Evolutionary conservation across 2,888 invertebrate genomes (phyloP), one percentile per base, ranked within the genome.

Genomic region (Rhynchonema sp.): DNA sequence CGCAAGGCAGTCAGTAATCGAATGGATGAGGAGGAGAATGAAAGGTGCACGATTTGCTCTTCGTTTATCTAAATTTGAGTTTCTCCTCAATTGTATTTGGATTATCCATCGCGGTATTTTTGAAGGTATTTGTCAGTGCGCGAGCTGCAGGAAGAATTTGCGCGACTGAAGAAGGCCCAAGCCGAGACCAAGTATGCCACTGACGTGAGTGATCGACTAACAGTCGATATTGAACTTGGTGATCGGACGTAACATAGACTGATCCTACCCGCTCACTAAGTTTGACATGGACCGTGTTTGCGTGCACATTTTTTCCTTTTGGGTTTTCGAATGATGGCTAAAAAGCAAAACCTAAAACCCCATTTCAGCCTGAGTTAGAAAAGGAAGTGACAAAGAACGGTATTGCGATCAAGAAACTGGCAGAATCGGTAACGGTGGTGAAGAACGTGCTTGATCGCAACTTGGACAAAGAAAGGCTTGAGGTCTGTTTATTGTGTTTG

Each of bases 401-500:
- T 49, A 49, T 57, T 26, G 46, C 30, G 9, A 57, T 57, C 27
- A 57, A 57, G 23, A 57, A 57, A 27, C 27, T 57, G 29, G 57
- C 57, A 2, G 57, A 57, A 46, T 46, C 57, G 30, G 57, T 57
- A 13, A 57, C 57, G 22, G 46, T 49, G n/a, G 57, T 57, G 22
- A 57, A 57, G 28, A 57, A 57, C 27, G 57, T 57, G n/a, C 27
- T 57, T 23, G 57, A 57, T 23, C 3, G 49, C 6, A 46, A 49
- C 17, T 29, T 57, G 9, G 38, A 46, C 6, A 17, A 57, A 17
- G 57, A 57, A 23, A 6, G n/a, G 13, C 9, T 6, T 17, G 49
- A 49, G 49, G 38, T 38, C n/a, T n/a, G n/a, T n/a, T n/a, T n/a
- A n/a, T n/a, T n/a, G n/a, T n/a, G n/a, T n/a, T n/a, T n/a, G n/a